A percentile compares a stretch with the other conserved stretches of the same genome.
These are phyloP conservation scores for Zosterops borbonicus DNA, from an alignment of 2,113 vertebrate species.

Conservation along the genomic window DNA sequence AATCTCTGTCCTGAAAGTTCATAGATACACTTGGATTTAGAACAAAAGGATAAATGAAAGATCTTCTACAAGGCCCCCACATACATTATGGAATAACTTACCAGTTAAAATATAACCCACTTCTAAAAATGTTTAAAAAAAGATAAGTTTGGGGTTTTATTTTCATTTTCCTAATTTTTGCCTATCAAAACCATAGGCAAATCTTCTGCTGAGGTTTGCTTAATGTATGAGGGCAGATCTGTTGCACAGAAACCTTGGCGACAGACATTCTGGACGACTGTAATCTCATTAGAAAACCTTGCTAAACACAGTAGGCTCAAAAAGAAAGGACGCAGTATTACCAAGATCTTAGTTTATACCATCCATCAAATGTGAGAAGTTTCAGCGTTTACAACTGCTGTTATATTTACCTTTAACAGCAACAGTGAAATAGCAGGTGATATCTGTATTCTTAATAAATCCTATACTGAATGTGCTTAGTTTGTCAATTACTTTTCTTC, in stretches of 20 bases:
- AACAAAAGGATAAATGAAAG: not conserved
- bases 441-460: not conserved
- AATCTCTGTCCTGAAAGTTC: not conserved
- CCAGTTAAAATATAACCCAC: not conserved
- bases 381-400: not conserved
- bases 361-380: not conserved
- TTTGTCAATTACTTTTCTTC: not conserved
- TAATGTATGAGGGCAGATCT: not conserved
- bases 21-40: not conserved
- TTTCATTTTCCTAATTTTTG: not conserved
- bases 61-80: not conserved
- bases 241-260: not conserved
- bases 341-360: not conserved
- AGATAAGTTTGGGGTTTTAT: not conserved
- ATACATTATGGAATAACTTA: not conserved
- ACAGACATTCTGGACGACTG: not conserved
- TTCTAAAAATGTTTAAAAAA: not conserved
- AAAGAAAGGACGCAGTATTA: not conserved
- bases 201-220: not conserved
- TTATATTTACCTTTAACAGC: not conserved
- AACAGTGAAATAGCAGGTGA: not conserved
- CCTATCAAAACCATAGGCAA: not conserved
- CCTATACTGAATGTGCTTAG: not conserved
- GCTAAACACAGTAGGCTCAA: not conserved
- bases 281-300: not conserved